Conservation (phyloP, 1,140 invertebrate genomes). For the Pseudomyrmex dendroicus region DNA sequence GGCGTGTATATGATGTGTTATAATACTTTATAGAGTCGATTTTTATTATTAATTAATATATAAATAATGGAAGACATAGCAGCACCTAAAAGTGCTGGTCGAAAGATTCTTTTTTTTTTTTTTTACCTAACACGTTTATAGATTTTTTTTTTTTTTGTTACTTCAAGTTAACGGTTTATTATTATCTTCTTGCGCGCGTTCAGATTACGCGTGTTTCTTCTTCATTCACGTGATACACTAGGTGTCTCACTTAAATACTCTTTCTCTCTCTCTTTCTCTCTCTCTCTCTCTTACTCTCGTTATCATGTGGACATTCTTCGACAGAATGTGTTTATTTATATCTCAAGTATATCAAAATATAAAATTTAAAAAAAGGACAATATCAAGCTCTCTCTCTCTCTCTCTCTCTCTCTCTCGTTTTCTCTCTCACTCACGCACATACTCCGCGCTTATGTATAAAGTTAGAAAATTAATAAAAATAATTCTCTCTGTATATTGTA, state of each 20-base stretch:
- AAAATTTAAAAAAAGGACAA: neutral
- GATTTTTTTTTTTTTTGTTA: conserved; percentile 43
- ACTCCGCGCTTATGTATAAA: too few species aligned
- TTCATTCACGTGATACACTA: neutral
- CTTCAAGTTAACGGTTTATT: conserved; percentile 43
- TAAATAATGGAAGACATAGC: conserved; percentile 83
- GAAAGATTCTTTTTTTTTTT: conserved; percentile 71
- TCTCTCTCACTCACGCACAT: too few species aligned
- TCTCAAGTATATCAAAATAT: neutral
- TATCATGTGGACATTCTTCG: conserved; percentile 23
- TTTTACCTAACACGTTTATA: conserved; percentile 73
- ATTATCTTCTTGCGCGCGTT: neutral
- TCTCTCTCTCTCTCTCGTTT: too few species aligned
- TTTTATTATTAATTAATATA: conserved; percentile 82
- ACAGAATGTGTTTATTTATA: conserved; percentile 4
- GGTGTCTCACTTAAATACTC: neutral
- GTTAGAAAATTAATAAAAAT: too few species aligned
- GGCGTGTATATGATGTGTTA: conserved; percentile 40
- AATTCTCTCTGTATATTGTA: too few species aligned
- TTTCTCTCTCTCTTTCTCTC: too few species aligned
- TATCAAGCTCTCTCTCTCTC: too few species aligned
- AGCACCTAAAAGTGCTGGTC: conserved; percentile 80
- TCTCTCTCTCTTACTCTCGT: neutral
- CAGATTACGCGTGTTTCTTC: neutral
- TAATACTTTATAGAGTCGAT: conserved; percentile 75